Base-by-base conservation (phyloP, 2,888 invertebrate species). In the Sthenelais limicola region DNA sequence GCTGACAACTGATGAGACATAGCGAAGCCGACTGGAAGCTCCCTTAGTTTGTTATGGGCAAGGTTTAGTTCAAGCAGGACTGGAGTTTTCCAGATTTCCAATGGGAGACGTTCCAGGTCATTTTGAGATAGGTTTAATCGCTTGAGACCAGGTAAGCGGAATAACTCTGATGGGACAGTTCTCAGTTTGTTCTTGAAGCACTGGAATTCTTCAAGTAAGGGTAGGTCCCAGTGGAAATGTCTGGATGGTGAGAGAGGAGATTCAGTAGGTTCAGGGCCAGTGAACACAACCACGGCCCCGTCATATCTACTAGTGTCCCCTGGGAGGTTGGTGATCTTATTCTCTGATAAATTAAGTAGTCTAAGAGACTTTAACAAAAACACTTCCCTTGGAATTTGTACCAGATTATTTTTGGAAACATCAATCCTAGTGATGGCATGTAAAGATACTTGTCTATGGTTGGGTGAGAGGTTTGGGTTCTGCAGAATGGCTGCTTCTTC, bases 81-180 rank as follows among this genome's bases (percentile, higher is more conserved):
- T 0, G 95, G 94, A 0, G 96, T 92, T 18, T 91, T 89, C 97
- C 97, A 98, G 90, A 98, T 89, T 77, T 92, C 92, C 72, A 92
- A 91, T 0, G 97, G 97, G 71, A 98, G 89, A 62, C 91, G 89
- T 77, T 94, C 93, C 71, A 98, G 89, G 87, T 96, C 95, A 88
- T 98, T 98, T 88, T 96, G 95, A 0, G 97, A 95, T n/a, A 96
- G 92, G 87, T 98, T 97, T 77, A 99, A 90, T 1, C 93, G 93
- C 15, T 91, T 90, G 48, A 98, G 89, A 0, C 92, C 89, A 0
- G 95, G 94, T 69, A 98, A 90, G 4, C 91, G 90, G 89, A 97
- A 97, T 33, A 71, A 3, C 26, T 71, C 91, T 1, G 92, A 91
- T 0, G 97, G 96, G 15, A 98, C 88, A 69, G 91, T 90, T 77